Evolutionary conservation across 2,888 invertebrate species (phyloP).

Genomic region (Drosophila neonasuta): DNA sequence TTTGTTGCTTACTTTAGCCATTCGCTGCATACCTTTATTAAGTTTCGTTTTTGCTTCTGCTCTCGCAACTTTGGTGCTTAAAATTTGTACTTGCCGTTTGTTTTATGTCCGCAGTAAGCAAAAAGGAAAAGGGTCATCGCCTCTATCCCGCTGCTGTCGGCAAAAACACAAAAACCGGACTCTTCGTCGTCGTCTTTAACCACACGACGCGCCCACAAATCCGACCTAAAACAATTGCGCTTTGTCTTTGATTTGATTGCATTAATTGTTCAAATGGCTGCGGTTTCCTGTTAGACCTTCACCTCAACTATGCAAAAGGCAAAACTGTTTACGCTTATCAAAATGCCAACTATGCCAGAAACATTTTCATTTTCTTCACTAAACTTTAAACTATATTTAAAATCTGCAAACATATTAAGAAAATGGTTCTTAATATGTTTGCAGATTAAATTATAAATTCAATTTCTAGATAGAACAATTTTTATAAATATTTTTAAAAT

Average conservation of each 20-base stretch:
- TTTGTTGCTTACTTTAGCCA: slow-evolving; percentile 59
- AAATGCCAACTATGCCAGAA: slow-evolving; percentile 5
- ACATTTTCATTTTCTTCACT: background rate
- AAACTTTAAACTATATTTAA: no score
- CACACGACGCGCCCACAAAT: slow-evolving; percentile 35
- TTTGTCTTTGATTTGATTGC: slow-evolving; percentile 61
- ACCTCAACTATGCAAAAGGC: background rate
- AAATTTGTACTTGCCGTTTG: slow-evolving; percentile 48
- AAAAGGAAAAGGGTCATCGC: slow-evolving; percentile 40
- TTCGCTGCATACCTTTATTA: slow-evolving; percentile 56
- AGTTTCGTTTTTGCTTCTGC: slow-evolving; percentile 41
- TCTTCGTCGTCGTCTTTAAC: slow-evolving; percentile 1
- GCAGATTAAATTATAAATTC: no score
- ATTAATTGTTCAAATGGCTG: slow-evolving; percentile 57
- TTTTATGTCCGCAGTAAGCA: slow-evolving; percentile 21
- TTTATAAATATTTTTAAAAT: background rate
- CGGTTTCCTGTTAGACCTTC: slow-evolving; percentile 19
- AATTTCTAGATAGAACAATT: no score
- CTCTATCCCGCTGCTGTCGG: slow-evolving; percentile 14
- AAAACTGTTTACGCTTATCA: slow-evolving; percentile 7
- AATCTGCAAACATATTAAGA: no score
- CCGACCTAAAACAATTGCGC: slow-evolving; percentile 41
- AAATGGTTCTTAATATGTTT: no score
- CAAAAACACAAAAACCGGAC: slow-evolving; percentile 7
- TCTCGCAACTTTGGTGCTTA: slow-evolving; percentile 47